Evolutionary conservation across 1,140 invertebrate genomes (phyloP).

Genomic region (Diachasmimorpha longicaudata): DNA sequence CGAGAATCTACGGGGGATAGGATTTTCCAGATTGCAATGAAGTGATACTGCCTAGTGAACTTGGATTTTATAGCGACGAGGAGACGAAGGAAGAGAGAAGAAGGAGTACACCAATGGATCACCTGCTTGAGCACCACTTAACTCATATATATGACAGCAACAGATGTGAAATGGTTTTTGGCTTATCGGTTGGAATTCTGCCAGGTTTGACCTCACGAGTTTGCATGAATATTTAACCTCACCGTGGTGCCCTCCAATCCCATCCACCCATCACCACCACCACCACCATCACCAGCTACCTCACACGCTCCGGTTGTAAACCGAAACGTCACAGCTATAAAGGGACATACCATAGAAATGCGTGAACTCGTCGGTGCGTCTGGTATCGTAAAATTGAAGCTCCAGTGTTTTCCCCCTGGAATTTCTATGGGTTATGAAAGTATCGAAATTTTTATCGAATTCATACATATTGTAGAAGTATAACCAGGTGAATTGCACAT

Average conservation of each 20-base stretch:
- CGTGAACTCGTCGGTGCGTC: not conserved
- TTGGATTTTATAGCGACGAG: not conserved
- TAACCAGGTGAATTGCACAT: too few species aligned
- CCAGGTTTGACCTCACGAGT: constrained; percentile 3
- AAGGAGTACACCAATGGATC: constrained; percentile 1
- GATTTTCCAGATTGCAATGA: constrained; percentile 5
- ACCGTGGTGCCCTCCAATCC: not conserved
- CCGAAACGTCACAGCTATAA: constrained; percentile 4
- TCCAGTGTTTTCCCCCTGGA: not conserved
- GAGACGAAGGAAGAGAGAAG: not conserved
- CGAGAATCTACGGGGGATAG: not conserved
- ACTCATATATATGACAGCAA: not conserved
- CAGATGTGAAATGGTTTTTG: constrained; percentile 14
- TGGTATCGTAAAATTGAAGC: not conserved
- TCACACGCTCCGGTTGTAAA: not conserved
- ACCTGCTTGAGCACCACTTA: not conserved
- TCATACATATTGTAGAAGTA: not conserved
- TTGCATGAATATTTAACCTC: constrained; percentile 21
- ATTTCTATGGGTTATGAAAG: not conserved
- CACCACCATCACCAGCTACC: too few species aligned
- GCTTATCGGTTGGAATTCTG: constrained; percentile 2
- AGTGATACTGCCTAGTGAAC: not conserved
- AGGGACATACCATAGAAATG: not conserved
- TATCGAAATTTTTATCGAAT: not conserved
- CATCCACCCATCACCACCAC: too few species aligned